Percentiles rank a stretch among this genome's conserved stretches.
phyloP scores from a whole-genome alignment of 1,140 invertebrate species.

The Nasonia longicornis region DNA sequence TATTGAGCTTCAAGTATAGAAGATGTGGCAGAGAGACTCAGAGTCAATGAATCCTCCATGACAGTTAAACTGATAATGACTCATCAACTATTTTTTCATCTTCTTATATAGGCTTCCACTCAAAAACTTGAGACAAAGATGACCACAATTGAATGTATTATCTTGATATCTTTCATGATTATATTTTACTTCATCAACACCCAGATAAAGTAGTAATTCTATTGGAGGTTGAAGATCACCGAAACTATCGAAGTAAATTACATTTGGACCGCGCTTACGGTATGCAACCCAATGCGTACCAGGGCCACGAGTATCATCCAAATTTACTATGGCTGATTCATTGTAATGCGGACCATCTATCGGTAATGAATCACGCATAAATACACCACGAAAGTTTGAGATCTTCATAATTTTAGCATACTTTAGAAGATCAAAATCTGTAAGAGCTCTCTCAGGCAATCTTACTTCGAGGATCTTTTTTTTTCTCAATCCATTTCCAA shows the following conservation, averaged over 20 bases:
- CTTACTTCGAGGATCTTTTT: slow-evolving; percentile 10
- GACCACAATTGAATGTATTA: too few species aligned
- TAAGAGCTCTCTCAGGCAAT: too few species aligned
- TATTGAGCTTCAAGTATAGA: too few species aligned
- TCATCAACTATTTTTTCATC: too few species aligned
- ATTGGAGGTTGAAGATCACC: slow-evolving; percentile 54
- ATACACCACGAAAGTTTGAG: not conserved
- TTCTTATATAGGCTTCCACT: too few species aligned
- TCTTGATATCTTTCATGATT: too few species aligned
- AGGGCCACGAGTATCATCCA: slow-evolving; percentile 49
- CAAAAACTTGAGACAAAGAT: too few species aligned
- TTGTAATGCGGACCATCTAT: slow-evolving; percentile 52
- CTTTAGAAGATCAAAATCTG: not conserved
- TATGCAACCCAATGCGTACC: slow-evolving; percentile 60
- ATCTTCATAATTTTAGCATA: slow-evolving; percentile 12
- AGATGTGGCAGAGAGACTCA: too few species aligned
- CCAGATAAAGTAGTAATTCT: too few species aligned
- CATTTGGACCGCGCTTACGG: slow-evolving; percentile 49
- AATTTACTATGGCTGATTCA: slow-evolving; percentile 41
- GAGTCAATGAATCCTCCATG: too few species aligned
- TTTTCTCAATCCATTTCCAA: not conserved
- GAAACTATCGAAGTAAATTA: slow-evolving; percentile 57
- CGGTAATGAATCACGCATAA: not conserved
- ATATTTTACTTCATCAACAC: too few species aligned
- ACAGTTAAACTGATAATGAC: too few species aligned